Base-by-base conservation (phyloP, 2,113 vertebrate species). In the Narcine bancroftii region DNA sequence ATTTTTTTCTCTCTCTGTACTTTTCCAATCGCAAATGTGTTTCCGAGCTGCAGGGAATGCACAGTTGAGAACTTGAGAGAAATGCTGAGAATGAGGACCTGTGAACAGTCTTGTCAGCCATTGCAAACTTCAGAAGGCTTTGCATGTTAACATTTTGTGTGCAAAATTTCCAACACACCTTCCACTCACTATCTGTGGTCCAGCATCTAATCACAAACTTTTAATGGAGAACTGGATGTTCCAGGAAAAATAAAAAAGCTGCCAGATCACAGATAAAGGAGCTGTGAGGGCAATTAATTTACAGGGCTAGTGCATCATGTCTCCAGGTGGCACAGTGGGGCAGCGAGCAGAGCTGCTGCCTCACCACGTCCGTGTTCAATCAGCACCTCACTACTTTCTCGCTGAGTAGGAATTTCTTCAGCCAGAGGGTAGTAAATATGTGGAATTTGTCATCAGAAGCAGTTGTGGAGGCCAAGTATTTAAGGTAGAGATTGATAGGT, bases 11-110 rank as follows among this genome's bases (percentile, higher is more conserved):
- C 81, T 85, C 33, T 87, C 33, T 87, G 60, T 69, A 91, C 65
- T 42, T 91, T 69, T 69, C 89, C 63, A 71, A 91, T 91, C 71
- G 89, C 24, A 69, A 91, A 71, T 91, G 89, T 91, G 63, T 69
- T 71, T 91, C 65, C 39, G 45, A 29, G 89, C 60, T 69, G 89
- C 89, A 69, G 65, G 89, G 42, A 42, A 87, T 45, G 63, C 36
- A 45, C 60, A 91, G 39, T 69, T 26, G 65, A 71, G 89, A 69
- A 71, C 21, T 26, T 69, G 89, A 69, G 63, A 91, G 89, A 47
- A 87, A 91, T 69, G 63, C 36, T 91, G 89, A 69, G 39, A 69
- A 65, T 39, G 47, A 15, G 71, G 89, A 47, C 39, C 89, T 91
- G 60, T 71, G 89, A 91, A 91, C 63, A 91, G 26, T 13, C 39